phyloP scores from a whole-genome alignment of 2,888 invertebrate species.

The Thecophora atra region DNA sequence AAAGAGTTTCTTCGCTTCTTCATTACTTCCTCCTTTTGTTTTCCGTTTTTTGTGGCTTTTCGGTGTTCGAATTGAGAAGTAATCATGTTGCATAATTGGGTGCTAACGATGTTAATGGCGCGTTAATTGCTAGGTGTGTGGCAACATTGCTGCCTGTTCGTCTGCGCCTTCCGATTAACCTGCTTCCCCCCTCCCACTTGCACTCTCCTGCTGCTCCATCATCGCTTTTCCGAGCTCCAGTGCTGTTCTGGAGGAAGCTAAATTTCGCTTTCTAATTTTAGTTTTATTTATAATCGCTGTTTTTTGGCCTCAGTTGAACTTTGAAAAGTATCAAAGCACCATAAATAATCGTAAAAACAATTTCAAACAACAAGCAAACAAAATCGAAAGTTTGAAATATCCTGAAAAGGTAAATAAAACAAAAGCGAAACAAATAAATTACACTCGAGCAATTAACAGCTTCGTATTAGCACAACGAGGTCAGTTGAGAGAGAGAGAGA shows the following conservation, averaged over 20 bases:
- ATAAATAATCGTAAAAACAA: slow-evolving; percentile 18
- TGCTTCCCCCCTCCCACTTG: no score
- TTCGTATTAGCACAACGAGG: no score
- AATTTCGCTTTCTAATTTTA: slow-evolving; percentile 1
- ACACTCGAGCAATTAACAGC: neutral
- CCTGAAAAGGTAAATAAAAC: neutral
- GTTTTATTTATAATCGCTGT: slow-evolving; percentile 11
- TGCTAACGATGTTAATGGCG: slow-evolving; percentile 61
- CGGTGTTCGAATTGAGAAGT: slow-evolving; percentile 56
- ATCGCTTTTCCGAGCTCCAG: slow-evolving; percentile 49
- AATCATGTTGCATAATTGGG: slow-evolving; percentile 61
- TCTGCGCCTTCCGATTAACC: slow-evolving; percentile 24
- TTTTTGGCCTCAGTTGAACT: neutral
- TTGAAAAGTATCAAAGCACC: slow-evolving; percentile 21
- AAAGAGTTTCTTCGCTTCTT: no score
- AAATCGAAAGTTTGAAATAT: neutral
- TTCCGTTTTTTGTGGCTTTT: slow-evolving; percentile 1
- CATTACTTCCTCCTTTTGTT: neutral
- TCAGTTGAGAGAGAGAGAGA: no score
- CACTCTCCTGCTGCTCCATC: slow-evolving; percentile 12
- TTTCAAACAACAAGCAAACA: neutral
- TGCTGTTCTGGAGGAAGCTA: slow-evolving; percentile 45
- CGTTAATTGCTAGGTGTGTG: slow-evolving; percentile 30
- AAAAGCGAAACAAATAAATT: neutral
- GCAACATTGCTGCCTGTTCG: slow-evolving; percentile 33